Base-by-base conservation (phyloP, 2,113 vertebrate species). In the Accipiter virgatus region DNA sequence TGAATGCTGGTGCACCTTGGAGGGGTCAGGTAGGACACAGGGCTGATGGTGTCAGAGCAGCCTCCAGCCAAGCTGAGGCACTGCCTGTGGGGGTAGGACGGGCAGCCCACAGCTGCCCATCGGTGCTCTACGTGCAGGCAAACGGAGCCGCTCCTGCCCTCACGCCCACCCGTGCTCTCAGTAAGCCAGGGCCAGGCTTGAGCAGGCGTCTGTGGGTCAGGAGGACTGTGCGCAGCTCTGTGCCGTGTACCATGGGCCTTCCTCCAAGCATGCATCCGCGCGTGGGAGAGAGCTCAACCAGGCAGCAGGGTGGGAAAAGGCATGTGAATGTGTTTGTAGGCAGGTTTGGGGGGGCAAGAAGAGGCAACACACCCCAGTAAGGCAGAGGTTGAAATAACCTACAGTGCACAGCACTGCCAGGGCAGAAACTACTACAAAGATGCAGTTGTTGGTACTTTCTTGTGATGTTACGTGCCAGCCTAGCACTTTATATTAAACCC, bases 251-350 rank as follows among this genome's bases (percentile, higher is more conserved):
- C n/a, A 4, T 2, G 19, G 6, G 12, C 43, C 47, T 50, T 71
- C 50, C 34, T 63, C 63, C 7, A 4, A 52, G n/a, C 0, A 1
- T 1, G 13, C 0, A 0, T 16, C 47, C 0, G 0, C 36, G 14
- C 38, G 0, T 22, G 70, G 8, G 43, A 38, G 38, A 74, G 78
- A 82, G 26, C 74, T 82, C 58, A 27, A 71, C 59, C 53, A 59
- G 87, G 95, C 43, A 26, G 80, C 10, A 4, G 26, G 26, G 20
- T 68, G 32, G 56, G 22, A 34, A 0, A 52, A 26, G 20, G 16
- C 6, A 0, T 15, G 8, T 10, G 42, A 21, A 40, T 36, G 61
- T 47, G 61, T 48, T 40, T 52, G 58, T 45, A 3, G 31, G 32
- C 7, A 43, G 72, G 47, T 29, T 40, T 43, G 16, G 48, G 50